A percentile compares a stretch with the other conserved stretches of the same genome.
Conservation (phyloP, 2,888 invertebrate species). For the Ormyrus rosae region DNA sequence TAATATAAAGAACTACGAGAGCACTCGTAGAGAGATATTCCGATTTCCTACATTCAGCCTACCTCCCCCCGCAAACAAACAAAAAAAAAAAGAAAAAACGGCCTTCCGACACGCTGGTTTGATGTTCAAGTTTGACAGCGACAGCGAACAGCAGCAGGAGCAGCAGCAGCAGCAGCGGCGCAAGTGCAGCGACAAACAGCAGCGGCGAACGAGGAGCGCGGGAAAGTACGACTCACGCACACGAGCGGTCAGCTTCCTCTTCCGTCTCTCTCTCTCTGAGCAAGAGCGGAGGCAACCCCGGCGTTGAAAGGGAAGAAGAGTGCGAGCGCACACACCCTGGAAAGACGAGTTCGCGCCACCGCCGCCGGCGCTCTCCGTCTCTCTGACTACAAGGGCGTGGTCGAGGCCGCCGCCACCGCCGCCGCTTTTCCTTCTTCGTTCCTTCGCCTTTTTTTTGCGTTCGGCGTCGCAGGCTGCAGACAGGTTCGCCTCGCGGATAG, state of each 20-base stretch:
- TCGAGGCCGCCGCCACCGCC: slow-evolving; percentile 6
- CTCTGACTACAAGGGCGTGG: slow-evolving; percentile 42
- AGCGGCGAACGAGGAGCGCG: slow-evolving; percentile 5
- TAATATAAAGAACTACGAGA: too few species aligned
- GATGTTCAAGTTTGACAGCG: too few species aligned
- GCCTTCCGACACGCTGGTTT: too few species aligned
- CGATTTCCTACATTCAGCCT: too few species aligned
- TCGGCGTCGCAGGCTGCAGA: neutral
- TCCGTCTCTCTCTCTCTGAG: neutral
- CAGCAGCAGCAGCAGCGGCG: neutral
- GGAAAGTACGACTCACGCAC: neutral
- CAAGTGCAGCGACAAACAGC: slow-evolving; percentile 2
- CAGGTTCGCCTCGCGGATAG: neutral
- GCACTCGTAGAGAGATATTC: too few species aligned
- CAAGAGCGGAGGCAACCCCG: too few species aligned
- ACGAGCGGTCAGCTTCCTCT: neutral
- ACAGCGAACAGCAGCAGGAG: neutral
- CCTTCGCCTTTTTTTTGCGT: neutral
- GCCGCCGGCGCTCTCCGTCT: neutral
- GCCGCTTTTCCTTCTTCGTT: neutral
- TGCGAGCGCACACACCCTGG: neutral
- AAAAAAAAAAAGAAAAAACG: too few species aligned
- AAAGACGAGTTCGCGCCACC: slow-evolving; percentile 4
- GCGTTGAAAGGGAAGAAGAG: neutral
- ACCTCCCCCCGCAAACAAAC: too few species aligned